These are phyloP conservation scores for Cheilosia urbana DNA, from an alignment of 2,888 invertebrate genomes.

Conservation along the genomic window DNA sequence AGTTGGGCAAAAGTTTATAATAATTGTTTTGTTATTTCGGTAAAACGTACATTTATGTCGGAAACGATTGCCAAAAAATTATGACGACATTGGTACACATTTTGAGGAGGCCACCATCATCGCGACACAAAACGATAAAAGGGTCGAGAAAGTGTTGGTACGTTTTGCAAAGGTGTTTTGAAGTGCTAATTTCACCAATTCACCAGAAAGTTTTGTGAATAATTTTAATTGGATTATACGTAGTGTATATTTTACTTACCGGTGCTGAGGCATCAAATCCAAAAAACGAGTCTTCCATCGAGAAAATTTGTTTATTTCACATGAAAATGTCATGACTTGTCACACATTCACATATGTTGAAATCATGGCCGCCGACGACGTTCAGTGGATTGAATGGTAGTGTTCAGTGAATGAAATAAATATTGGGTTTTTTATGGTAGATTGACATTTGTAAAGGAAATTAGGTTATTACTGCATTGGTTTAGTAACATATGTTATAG, in stretches of 20 bases:
- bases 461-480: conserved; percentile 1
- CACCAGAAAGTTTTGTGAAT: not conserved
- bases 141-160: conserved; percentile 59
- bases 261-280: conserved; percentile 91
- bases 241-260: conserved; percentile 86
- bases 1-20: not conserved
- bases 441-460: conserved; percentile 30
- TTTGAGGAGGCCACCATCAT: conserved; percentile 54
- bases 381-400: conserved; percentile 61
- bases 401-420: conserved; percentile 24
- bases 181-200: conserved; percentile 20
- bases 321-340: conserved; percentile 88
- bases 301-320: conserved; percentile 85
- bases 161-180: conserved; percentile 17
- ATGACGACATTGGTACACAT: conserved; percentile 70
- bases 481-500: not conserved
- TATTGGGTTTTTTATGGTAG: conserved; percentile 51
- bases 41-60: conserved; percentile 16
- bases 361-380: conserved; percentile 77
- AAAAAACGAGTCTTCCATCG: conserved; percentile 95
- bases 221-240: conserved; percentile 26
- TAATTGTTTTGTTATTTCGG: not conserved
- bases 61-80: conserved; percentile 35
- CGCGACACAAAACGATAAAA: conserved; percentile 64
- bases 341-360: conserved; percentile 83